Base-by-base conservation (phyloP, 1,140 invertebrate species). In the Drosophila bocki region DNA sequence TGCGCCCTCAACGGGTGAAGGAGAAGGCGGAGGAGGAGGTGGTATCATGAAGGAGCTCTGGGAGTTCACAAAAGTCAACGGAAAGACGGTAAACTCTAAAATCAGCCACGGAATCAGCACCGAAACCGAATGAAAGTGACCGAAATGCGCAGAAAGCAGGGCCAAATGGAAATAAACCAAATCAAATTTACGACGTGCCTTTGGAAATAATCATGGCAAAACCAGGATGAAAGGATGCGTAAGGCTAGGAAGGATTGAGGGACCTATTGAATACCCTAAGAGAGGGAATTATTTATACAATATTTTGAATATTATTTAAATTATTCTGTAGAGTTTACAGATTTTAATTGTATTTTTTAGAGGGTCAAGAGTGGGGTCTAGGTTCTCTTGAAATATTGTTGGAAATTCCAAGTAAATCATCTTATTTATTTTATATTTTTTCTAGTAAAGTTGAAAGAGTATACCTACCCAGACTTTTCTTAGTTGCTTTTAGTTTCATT, bases 151-250 rank as follows among this genome's bases (percentile, higher is more conserved):
- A 62, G 48, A 50, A 54, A 68, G 62, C 51, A 67, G 58, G 63
- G 39, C 80, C 80, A 83, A 83, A 71, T 84, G 81, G 75, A 84
- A 83, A 83, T 84, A 83, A 83, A 83, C 76, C 81, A 84, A 83
- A 83, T 83, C 81, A 80, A 80, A 84, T 84, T 84, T 84, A 84
- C 81, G 71, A 83, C 81, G 81, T 83, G 80, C 81, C 76, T 76
- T 62, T 56, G 64, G 45, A 42, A 81, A 77, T 63, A 56, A 39
- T 56, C 53, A 37, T 13, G 6, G 12, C 15, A 60, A 32, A 17
- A 32, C 33, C 54, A 22, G 54, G 41, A 29, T 29, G 12, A n/a
- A 33, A 41, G 35, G 19, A 35, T 50, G 60, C 12, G 19, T 8
- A n/a, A n/a, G 35, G 53, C n/a, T 39, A 26, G 35, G 6, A 53